Evolutionary conservation across 2,888 invertebrate genomes (phyloP).

Genomic region (Tenthredo scrophulariae): DNA sequence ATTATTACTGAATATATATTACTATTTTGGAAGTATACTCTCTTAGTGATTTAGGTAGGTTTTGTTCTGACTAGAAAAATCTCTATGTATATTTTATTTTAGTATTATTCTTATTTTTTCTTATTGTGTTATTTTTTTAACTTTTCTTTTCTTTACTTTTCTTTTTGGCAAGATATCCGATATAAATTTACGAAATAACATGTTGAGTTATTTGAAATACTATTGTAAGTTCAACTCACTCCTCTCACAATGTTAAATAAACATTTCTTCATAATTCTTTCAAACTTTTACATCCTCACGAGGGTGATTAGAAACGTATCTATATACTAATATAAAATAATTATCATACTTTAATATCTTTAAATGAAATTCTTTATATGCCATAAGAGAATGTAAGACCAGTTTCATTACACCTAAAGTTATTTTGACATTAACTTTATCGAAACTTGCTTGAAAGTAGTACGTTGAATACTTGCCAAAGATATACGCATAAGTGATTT

Average conservation of each 20-base stretch:
- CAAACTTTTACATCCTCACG: background rate
- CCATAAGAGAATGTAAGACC: background rate
- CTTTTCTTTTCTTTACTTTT: slow-evolving; percentile 49
- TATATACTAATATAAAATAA: background rate
- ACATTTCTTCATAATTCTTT: background rate
- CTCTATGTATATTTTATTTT: slow-evolving; percentile 60
- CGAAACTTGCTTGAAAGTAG: background rate
- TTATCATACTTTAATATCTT: background rate
- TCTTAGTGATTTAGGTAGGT: slow-evolving; percentile 56
- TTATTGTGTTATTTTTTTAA: background rate
- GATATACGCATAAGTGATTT: background rate
- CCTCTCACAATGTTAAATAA: background rate
- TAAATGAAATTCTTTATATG: background rate
- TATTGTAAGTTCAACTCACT: slow-evolving; percentile 17
- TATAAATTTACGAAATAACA: slow-evolving; percentile 75
- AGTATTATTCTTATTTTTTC: slow-evolving; percentile 54
- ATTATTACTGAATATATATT: slow-evolving; percentile 60
- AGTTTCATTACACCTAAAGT: background rate
- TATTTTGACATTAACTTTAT: background rate
- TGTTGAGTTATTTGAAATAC: slow-evolving; percentile 40
- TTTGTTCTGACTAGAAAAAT: slow-evolving; percentile 73
- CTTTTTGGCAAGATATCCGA: slow-evolving; percentile 71
- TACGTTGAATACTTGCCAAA: slow-evolving; percentile 15
- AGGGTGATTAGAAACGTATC: background rate
- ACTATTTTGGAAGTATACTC: slow-evolving; percentile 64